These are phyloP conservation scores for Caerostris darwini DNA, from an alignment of 1,140 invertebrate species.

Conservation along the genomic window DNA sequence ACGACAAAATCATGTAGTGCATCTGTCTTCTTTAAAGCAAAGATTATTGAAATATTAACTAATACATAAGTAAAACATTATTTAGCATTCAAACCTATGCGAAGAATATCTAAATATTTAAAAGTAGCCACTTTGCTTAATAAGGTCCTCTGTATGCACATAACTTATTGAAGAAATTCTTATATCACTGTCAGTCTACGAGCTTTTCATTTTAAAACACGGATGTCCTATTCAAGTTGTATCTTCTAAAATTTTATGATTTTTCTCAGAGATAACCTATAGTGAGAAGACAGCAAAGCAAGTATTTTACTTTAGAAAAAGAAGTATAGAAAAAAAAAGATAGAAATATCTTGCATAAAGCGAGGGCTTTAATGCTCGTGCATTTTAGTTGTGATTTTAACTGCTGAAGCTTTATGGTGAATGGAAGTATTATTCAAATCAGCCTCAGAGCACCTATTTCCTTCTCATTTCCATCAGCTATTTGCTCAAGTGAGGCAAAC, in stretches of 20 bases:
- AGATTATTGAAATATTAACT: background rate
- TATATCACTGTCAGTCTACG: background rate
- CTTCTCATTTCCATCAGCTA: slow-evolving; percentile 44
- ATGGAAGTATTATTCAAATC: slow-evolving; percentile 73
- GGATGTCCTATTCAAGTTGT: slow-evolving; percentile 12
- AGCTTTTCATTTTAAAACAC: slow-evolving; percentile 7
- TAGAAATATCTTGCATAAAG: slow-evolving; percentile 28
- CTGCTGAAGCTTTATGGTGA: slow-evolving; percentile 47
- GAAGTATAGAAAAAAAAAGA: slow-evolving; percentile 28
- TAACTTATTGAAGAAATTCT: background rate
- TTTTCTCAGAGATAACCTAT: background rate
- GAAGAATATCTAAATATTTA: background rate
- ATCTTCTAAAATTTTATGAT: slow-evolving; percentile 44
- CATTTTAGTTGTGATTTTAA: slow-evolving; percentile 66
- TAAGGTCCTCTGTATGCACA: slow-evolving; percentile 55
- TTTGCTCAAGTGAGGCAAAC: slow-evolving; percentile 53
- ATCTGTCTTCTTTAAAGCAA: background rate
- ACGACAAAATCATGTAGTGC: background rate
- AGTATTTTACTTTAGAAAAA: background rate
- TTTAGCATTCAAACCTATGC: background rate
- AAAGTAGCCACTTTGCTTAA: slow-evolving; percentile 7
- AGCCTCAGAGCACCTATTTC: slow-evolving; percentile 44
- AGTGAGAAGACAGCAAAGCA: background rate
- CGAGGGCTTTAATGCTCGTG: slow-evolving; percentile 52
- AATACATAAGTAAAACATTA: background rate